Conservation (phyloP, 2,888 invertebrate species). For the Eremobia ochroleuca region DNA sequence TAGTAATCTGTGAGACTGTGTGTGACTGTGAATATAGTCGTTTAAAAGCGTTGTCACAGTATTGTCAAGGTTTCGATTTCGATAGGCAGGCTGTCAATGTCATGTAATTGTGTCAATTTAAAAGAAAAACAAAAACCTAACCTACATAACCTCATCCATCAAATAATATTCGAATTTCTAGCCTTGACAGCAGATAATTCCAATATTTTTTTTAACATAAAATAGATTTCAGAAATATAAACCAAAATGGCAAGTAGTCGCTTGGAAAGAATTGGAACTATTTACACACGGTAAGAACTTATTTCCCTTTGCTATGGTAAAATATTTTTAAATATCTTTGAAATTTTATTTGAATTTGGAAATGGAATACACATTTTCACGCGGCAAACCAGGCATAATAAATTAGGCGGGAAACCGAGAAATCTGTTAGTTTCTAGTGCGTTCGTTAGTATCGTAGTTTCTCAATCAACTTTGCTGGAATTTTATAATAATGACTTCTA, state of each 20-base stretch:
- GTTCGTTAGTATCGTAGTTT: neutral
- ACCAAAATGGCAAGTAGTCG: constrained; percentile 92
- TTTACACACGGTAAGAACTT: constrained; percentile 92
- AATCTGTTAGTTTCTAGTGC: constrained; percentile 4
- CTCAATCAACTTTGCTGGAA: neutral
- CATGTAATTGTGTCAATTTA: neutral
- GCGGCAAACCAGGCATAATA: constrained; percentile 46
- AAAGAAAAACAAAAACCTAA: constrained; percentile 33
- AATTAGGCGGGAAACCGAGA: constrained; percentile 50
- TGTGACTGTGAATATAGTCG: no score
- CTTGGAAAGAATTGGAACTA: constrained; percentile 94
- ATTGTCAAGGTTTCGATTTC: neutral
- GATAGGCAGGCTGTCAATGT: constrained; percentile 13
- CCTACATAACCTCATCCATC: neutral
- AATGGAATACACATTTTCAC: constrained; percentile 20
- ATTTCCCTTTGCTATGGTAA: neutral
- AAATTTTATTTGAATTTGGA: constrained; percentile 36
- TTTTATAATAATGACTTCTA: constrained; percentile 74
- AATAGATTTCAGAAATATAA: constrained; percentile 2
- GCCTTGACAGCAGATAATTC: neutral
- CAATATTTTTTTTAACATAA: neutral
- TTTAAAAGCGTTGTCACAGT: neutral
- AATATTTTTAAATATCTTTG: constrained; percentile 12
- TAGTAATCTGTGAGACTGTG: no score
- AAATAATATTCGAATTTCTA: neutral